A percentile compares a stretch with the other conserved stretches of the same genome.
Evolutionary conservation across 2,113 vertebrate species (phyloP).

Genomic region (Tragelaphus buxtoni): DNA sequence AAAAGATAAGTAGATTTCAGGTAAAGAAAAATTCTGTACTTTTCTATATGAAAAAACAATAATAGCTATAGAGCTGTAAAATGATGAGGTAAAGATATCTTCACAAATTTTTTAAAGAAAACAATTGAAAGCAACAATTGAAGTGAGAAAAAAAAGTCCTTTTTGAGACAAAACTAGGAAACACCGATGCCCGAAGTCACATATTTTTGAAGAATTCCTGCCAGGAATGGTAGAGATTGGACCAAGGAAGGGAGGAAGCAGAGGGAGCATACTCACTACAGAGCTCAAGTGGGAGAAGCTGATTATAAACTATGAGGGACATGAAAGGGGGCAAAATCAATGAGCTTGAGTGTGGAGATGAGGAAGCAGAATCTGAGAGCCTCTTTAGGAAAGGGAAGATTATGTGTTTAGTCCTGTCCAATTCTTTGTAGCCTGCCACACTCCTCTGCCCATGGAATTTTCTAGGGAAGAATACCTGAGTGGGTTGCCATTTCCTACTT

Average conservation of each 20-base stretch:
- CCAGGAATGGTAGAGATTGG: not conserved
- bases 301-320: not conserved
- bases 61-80: not conserved
- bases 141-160: not conserved
- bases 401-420: not conserved
- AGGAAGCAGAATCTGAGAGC: not conserved
- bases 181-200: not conserved
- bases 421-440: not conserved
- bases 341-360: not conserved
- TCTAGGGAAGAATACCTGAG: not conserved
- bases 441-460: not conserved
- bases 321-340: not conserved
- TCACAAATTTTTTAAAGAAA: not conserved
- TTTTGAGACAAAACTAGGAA: not conserved
- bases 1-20: not conserved
- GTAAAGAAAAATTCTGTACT: not conserved
- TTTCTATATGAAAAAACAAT: not conserved
- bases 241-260: too few relatives aligned
- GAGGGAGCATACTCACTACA: not conserved
- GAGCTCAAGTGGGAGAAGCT: not conserved
- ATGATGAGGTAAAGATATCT: not conserved
- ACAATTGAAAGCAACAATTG: not conserved
- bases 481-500: not conserved
- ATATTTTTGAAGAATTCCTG: not conserved
- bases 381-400: not conserved